Base-by-base conservation (phyloP, 2,888 invertebrate genomes). In the Coleophora flavipennella region DNA sequence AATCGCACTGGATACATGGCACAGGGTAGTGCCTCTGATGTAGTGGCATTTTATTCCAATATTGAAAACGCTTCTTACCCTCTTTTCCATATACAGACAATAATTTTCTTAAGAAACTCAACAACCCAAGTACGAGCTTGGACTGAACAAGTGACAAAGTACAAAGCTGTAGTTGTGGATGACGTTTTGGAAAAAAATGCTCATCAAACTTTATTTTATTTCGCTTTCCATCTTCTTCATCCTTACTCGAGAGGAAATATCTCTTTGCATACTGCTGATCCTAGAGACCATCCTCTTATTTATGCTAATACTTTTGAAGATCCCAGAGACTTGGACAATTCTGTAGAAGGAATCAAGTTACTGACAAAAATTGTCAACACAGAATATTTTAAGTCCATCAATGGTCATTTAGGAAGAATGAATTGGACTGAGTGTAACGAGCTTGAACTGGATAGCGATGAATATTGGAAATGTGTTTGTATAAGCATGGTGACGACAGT, bases 241-340 rank as follows among this genome's bases (percentile, higher is more conserved):
- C 32, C 32, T 3, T 12, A 33, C 9, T 33, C 32, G 3, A 33
- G 32, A 33, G 32, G 32, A 13, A 12, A 33, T 2, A 33, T 56
- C 40, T 72, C 64, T 54, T 77, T 72, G 2, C 76, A 71, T 33
- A 86, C 87, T 0, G 67, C 62, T 1, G 64, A 91, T 59, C 89
- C 90, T 0, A 60, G 70, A 20, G 87, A 89, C 6, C 70, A 85
- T 38, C 91, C 91, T 0, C 52, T 80, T 14, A 88, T 92, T 34
- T 74, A 87, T 50, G 76, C 90, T 1, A 90, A 90, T 53, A 92
- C 91, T 61, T 80, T 92, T 20, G 60, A 71, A 0, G 80, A 89
- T 11, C 57, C 68, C n/a, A 33, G 36, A 26, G 38, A 92, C 55
- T 49, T 87, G 1, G 57, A 80, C 25, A 45, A 50, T 10, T 44